These are phyloP conservation scores for Cinara cedri DNA, from an alignment of 2,888 invertebrate species.

Conservation along the genomic window DNA sequence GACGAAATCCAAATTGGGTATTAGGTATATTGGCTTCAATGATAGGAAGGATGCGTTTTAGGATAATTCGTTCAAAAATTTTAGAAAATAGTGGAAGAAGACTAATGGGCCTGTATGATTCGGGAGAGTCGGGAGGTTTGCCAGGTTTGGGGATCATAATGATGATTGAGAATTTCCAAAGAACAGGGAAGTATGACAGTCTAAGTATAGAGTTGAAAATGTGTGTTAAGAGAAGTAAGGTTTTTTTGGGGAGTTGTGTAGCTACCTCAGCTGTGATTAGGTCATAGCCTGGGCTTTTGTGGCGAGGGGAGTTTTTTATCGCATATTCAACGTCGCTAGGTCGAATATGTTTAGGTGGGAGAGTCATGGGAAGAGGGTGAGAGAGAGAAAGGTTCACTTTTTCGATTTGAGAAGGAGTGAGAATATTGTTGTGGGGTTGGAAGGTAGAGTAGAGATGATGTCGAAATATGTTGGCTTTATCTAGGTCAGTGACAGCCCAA, in stretches of 20 bases:
- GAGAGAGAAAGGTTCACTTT: conserved; percentile 15
- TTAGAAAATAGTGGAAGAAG: not conserved
- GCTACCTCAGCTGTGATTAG: conserved; percentile 35
- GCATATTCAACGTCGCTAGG: conserved; percentile 15
- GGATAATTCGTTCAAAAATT: not conserved
- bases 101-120: not conserved
- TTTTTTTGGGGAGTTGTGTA: conserved; percentile 23
- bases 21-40: not conserved
- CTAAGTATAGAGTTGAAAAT: conserved; percentile 18
- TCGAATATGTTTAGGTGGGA: conserved; percentile 18
- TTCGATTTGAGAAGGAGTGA: no score
- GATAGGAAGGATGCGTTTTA: conserved; percentile 4
- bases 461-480: conserved; percentile 28
- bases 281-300: conserved; percentile 33
- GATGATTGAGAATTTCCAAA: conserved; percentile 24
- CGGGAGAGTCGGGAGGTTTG: conserved; percentile 9
- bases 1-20: conserved; percentile 20
- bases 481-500: conserved; percentile 10
- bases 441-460: conserved; percentile 23
- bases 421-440: conserved; percentile 18
- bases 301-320: not conserved
- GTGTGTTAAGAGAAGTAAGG: conserved; percentile 22
- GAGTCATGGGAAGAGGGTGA: conserved; percentile 22
- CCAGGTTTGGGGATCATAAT: not conserved
- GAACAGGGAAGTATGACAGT: conserved; percentile 4